These are phyloP conservation scores for Cuniculus paca DNA, from an alignment of 2,797 vertebrate genomes.

Conservation along the genomic window DNA sequence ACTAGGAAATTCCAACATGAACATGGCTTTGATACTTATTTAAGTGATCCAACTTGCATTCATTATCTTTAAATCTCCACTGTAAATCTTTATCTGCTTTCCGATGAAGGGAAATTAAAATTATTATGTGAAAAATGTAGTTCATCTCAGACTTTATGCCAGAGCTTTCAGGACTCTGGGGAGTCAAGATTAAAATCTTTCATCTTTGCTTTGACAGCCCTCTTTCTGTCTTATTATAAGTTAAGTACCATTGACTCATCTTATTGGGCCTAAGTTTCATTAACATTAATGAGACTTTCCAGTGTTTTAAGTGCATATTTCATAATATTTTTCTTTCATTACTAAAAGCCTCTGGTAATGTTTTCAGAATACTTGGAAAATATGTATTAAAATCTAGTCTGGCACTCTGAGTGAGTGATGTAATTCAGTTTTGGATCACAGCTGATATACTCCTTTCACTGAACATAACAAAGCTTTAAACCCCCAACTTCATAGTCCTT, in stretches of 20 bases:
- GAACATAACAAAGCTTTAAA: not conserved
- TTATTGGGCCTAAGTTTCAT: conserved; percentile 33
- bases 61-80: not conserved
- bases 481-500: fast-evolving
- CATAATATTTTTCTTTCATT: conserved; percentile 33
- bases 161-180: not conserved
- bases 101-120: conserved; percentile 32
- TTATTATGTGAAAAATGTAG: conserved; percentile 20
- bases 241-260: conserved; percentile 4
- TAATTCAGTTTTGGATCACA: not conserved
- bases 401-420: not conserved
- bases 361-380: conserved; percentile 57
- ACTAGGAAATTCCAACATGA: conserved; percentile 8
- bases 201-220: not conserved
- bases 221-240: conserved; percentile 1
- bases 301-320: not conserved
- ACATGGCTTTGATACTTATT: not conserved
- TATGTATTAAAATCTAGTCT: not conserved
- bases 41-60: not conserved
- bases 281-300: not conserved
- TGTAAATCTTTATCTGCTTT: conserved; percentile 23
- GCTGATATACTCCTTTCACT: not conserved
- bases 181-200: conserved; percentile 10
- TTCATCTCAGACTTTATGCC: not conserved
- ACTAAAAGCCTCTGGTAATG: not conserved